A percentile compares a stretch with the other conserved stretches of the same genome.
These are phyloP conservation scores for Hyles vespertilio DNA, from an alignment of 1,140 invertebrate species.

Conservation along the genomic window DNA sequence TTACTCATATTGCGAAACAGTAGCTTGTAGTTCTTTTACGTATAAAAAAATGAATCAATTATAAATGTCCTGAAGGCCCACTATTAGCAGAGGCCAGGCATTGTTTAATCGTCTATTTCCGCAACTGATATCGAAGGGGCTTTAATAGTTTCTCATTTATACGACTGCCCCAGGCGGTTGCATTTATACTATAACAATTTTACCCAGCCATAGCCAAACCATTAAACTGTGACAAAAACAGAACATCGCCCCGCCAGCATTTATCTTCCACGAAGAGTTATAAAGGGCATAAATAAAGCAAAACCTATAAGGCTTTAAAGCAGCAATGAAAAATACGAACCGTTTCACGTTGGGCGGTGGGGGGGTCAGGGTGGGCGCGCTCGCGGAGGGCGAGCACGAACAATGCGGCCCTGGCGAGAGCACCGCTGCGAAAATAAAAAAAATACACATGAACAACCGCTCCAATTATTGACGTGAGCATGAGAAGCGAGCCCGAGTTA, in stretches of 20 bases:
- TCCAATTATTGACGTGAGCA: conserved; percentile 71
- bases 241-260: conserved; percentile 56
- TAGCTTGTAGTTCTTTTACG: too few relatives aligned
- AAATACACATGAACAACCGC: conserved; percentile 64
- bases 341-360: conserved; percentile 55
- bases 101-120: too few relatives aligned
- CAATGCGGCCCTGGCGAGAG: conserved; percentile 57
- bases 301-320: conserved; percentile 73
- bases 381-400: conserved; percentile 40
- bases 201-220: background rate
- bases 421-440: conserved; percentile 61
- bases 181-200: too few relatives aligned
- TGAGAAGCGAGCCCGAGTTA: conserved; percentile 48
- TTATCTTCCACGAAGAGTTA: conserved; percentile 63
- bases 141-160: too few relatives aligned
- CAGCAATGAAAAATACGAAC: conserved; percentile 74
- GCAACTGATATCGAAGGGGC: too few relatives aligned
- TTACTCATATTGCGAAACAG: too few relatives aligned
- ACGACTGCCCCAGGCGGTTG: too few relatives aligned
- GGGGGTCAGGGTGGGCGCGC: conserved; percentile 28
- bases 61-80: too few relatives aligned
- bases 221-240: conserved; percentile 57
- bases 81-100: too few relatives aligned
- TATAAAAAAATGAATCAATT: too few relatives aligned
- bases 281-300: conserved; percentile 70